Conservation (phyloP, 2,797 vertebrate species). For the Chrysocyon brachyurus region DNA sequence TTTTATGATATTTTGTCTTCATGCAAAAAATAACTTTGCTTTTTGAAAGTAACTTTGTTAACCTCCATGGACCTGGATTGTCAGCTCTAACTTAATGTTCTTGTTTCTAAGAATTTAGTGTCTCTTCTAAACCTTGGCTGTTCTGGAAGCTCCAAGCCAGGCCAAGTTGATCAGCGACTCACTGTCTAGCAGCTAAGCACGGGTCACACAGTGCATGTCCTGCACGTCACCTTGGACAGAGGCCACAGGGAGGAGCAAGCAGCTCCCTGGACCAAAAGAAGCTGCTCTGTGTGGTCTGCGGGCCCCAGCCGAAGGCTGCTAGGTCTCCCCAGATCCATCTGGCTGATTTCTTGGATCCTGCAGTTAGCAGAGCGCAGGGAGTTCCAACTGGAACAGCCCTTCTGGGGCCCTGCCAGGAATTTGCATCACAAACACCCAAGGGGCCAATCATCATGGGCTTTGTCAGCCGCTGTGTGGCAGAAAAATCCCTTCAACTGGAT, state of each 20-base stretch:
- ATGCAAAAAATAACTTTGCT: neutral
- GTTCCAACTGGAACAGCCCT: slow-evolving; percentile 33
- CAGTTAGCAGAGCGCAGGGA: neutral
- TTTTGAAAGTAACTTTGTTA: neutral
- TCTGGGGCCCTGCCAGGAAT: slow-evolving; percentile 56
- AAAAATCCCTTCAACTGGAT: slow-evolving; percentile 4
- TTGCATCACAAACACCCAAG: slow-evolving; percentile 65
- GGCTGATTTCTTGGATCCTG: neutral
- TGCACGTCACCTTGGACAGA: neutral
- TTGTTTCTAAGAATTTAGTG: neutral
- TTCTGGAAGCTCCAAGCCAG: neutral
- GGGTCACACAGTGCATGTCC: neutral
- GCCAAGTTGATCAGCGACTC: neutral
- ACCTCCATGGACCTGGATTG: neutral
- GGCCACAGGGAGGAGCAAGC: neutral
- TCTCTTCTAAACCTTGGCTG: neutral
- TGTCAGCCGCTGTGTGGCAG: neutral
- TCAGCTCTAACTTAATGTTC: neutral
- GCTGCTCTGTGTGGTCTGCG: neutral
- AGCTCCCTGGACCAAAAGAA: slow-evolving; percentile 17
- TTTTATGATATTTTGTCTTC: neutral
- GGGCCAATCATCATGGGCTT: neutral
- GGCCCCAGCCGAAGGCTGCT: neutral
- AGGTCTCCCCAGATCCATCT: neutral
- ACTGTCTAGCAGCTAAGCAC: neutral